Evolutionary conservation across 2,797 vertebrate genomes (phyloP), one percentile per base, ranked within the genome.

Genomic region (Momotus momota): DNA sequence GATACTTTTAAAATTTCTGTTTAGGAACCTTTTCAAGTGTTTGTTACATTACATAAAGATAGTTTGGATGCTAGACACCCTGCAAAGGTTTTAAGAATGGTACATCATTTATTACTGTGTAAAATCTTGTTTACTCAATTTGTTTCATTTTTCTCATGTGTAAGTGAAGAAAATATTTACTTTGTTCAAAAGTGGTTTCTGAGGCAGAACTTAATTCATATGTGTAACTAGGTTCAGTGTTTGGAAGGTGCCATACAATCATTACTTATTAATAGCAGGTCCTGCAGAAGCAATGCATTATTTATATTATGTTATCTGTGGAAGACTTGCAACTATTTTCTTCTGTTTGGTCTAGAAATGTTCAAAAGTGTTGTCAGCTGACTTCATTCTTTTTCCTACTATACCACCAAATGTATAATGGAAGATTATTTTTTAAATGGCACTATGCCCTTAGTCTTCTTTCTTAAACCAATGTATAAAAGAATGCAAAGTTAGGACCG

Each of bases 141-240:
- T 81, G 70, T 94, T 95, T 96, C 82, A 77, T 86, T 95, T 95
- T 94, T 77, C 81, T 93, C 10, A 11, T n/a, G 70, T 81, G 93
- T 80, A 77, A 92, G 81, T 9, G 6, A 92, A 78, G 89, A 88
- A 95, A 93, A 95, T 95, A 91, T 95, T 96, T 96, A 90, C 95
- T 95, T 94, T 93, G 78, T 55, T 94, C 52, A 51, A 57, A 88
- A 86, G 57, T 27, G 60, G 77, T 77, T 94, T 95, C 90, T 93
- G 86, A 65, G 80, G 70, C 86, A 92, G 88, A 88, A 88, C 90
- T 96, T 95, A 96, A 96, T 96, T 96, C 91, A 90, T 95, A 94
- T 92, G 94, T 95, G 95, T 95, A 96, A 96, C 96, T 90, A 95
- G 93, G 67, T 96, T 96, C 94, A 55, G 67, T 94, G 93, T 96